Evolutionary conservation across 2,797 vertebrate species (phyloP), one percentile per base, ranked within the genome.

Genomic region (Notolepis coatsorum): DNA sequence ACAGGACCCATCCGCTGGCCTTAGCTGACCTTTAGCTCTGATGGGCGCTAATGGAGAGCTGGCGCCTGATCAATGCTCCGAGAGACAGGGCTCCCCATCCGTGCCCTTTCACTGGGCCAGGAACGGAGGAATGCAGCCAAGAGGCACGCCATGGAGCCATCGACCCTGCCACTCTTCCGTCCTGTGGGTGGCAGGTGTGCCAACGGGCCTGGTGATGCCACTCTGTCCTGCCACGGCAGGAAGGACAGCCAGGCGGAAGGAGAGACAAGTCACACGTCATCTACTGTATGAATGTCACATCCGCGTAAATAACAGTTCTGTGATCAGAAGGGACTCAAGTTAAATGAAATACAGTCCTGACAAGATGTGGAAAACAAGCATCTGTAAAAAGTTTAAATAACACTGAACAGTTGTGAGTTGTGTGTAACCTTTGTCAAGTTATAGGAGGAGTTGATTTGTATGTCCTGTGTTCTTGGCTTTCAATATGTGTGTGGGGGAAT

Each of bases 21-120:
- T 86, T 76, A 78, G 74, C 59, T 86, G 87, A 90, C 89, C 89
- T 91, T 91, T 83, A 78, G 69, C 77, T 87, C 76, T 58, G 69
- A 78, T 60, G 20, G 72, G 63, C 62, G 84, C 78, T 87, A 84
- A 90, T 89, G 82, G 86, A 82, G 75, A 51, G 53, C 79, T 89
- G 87, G 87, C 81, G 61, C 61, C 65, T 39, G 84, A 90, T 91
- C 89, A 90, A 85, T 88, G 80, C 73, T 47, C 76, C 9, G 63
- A 78, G 80, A 74, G 72, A 61, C 71, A 45, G 76, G 71, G 51
- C 72, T 78, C 82, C 79, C 73, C 49, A 53, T 74, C 68, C 51
- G 64, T 85, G 78, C 73, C 82, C 86, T 89, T 89, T 88, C 79
- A 72, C 77, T 31, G 1, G 73, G 80, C 81, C 67, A 74, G 81